Evolutionary conservation across 2,888 invertebrate genomes (phyloP), one percentile per base, ranked within the genome.

Genomic region (Ptilodon capucinus): DNA sequence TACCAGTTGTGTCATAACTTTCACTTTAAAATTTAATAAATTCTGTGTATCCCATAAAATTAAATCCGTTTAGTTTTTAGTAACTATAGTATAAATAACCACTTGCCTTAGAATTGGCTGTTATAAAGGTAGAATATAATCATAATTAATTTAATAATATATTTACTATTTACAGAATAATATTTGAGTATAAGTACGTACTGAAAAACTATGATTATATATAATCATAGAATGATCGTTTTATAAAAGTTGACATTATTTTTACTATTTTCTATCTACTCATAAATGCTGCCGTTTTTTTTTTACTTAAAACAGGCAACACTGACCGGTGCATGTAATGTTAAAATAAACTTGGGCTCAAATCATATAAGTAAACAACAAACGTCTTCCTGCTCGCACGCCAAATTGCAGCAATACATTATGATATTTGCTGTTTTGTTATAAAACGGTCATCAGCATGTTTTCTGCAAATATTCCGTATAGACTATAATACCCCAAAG

Each of bases 51-150:
- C n/a, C n/a, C n/a, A n/a, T n/a, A n/a, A n/a, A n/a, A n/a, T n/a
- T n/a, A n/a, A n/a, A n/a, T n/a, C n/a, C n/a, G n/a, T n/a, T n/a
- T n/a, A 25, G 3, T 28, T 11, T 28, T 28, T 28, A 28, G 28
- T 28, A n/a, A 40, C 13, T 48, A 55, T 44, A 46, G 54, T 64
- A 70, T 71, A 80, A 81, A 84, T 80, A 84, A 81, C 76, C 71
- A 83, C 87, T 88, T 89, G 89, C 89, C 89, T 90, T 90, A 87
- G 74, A 66, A 64, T 73, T 69, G 82, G 81, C 79, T 84, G 83
- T 85, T 79, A 74, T 60, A 71, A 70, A 65, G 64, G 64, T 70
- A 68, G 60, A 57, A 59, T 62, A 50, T 68, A 65, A 63, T 64
- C 56, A 59, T 59, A 62, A 51, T 49, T 68, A n/a, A n/a, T n/a